These are phyloP conservation scores for Dasyprocta punctata DNA, from an alignment of 2,113 vertebrate genomes.

Conservation along the genomic window DNA sequence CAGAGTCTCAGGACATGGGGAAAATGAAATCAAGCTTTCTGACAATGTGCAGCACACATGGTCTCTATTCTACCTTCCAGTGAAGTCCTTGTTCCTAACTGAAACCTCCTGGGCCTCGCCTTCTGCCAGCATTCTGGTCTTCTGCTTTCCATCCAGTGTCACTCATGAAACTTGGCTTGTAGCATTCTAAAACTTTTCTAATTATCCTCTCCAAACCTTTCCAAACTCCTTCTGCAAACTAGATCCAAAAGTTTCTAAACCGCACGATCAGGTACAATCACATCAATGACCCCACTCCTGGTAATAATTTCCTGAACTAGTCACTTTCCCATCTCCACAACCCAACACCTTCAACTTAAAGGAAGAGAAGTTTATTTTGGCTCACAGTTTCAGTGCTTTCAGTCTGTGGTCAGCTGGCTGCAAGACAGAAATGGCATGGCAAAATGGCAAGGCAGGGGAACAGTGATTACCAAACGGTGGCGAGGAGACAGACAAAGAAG, in stretches of 20 bases:
- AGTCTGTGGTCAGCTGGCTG: not conserved
- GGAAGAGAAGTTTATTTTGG: not conserved
- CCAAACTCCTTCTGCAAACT: not conserved
- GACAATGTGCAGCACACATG: not conserved
- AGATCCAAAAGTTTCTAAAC: not conserved
- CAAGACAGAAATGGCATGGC: not conserved
- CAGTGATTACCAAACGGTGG: not conserved
- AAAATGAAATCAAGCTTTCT: not conserved
- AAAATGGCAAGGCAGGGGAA: not conserved
- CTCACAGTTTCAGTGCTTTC: not conserved
- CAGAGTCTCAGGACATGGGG: not conserved
- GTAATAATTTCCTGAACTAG: not conserved
- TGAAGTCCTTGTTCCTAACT: not conserved
- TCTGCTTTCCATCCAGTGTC: not conserved
- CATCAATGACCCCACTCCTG: not conserved
- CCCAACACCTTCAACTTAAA: not conserved
- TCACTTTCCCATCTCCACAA: not conserved
- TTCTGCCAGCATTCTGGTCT: not conserved
- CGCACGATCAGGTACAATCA: not conserved
- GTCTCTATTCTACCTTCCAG: not conserved
- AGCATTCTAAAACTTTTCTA: not conserved
- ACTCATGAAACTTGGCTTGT: not conserved
- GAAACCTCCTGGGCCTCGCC: not conserved
- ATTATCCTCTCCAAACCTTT: not conserved
- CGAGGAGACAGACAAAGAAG: not conserved